phyloP scores from a whole-genome alignment of 1,140 invertebrate species.

The Sitodiplosis mosellana region DNA sequence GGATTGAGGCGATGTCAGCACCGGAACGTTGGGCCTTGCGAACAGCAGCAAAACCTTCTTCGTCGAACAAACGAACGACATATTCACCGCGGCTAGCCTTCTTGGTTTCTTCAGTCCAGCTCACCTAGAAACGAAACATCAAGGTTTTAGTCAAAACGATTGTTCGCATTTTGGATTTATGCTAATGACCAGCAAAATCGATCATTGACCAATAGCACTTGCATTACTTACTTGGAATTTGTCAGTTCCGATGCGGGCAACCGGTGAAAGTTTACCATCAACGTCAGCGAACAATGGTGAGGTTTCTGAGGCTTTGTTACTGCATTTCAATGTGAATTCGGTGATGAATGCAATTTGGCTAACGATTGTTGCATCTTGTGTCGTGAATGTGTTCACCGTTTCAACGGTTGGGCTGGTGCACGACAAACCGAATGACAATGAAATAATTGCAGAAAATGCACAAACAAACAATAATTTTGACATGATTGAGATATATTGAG shows the following conservation, averaged over 20 bases:
- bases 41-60: slow-evolving; percentile 73
- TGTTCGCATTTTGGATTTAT: too few species aligned
- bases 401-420: slow-evolving; percentile 43
- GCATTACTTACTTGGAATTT: slow-evolving; percentile 51
- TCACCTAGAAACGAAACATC: slow-evolving; percentile 49
- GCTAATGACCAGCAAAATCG: too few species aligned
- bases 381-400: slow-evolving; percentile 56
- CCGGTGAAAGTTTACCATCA: slow-evolving; percentile 59
- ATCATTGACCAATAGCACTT: too few species aligned
- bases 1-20: slow-evolving; percentile 43
- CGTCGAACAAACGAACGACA: slow-evolving; percentile 67
- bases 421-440: neutral
- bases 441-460: neutral
- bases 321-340: slow-evolving; percentile 52
- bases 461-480: neutral
- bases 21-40: slow-evolving; percentile 53
- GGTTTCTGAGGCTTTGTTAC: slow-evolving; percentile 36
- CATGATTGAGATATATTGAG: neutral
- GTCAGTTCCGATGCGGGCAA: slow-evolving; percentile 51
- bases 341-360: slow-evolving; percentile 62
- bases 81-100: slow-evolving; percentile 62
- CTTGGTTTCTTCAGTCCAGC: slow-evolving; percentile 75
- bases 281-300: slow-evolving; percentile 72
- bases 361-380: slow-evolving; percentile 75
- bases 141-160: too few species aligned